phyloP scores from a whole-genome alignment of 2,113 vertebrate genomes.

The Numida meleagris region DNA sequence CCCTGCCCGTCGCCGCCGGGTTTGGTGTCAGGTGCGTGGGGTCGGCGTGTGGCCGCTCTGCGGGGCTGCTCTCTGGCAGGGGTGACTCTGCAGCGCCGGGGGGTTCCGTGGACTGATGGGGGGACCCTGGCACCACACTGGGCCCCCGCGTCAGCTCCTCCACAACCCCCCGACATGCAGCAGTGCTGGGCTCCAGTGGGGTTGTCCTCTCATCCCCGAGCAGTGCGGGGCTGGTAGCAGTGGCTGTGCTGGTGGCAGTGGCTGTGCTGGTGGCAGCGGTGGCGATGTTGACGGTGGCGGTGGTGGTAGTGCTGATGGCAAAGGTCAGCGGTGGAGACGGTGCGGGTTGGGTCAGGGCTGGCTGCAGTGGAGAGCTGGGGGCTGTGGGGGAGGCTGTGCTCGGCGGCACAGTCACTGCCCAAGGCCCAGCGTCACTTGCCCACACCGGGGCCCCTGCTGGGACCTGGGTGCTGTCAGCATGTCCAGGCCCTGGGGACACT shows the following conservation, averaged over 20 bases:
- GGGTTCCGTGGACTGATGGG: neutral
- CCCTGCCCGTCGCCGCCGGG: neutral
- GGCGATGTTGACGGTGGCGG: fast-evolving
- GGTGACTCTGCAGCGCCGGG: neutral
- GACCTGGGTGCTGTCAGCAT: neutral
- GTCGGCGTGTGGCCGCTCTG: fast-evolving
- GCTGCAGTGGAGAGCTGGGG: neutral
- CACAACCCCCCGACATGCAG: neutral
- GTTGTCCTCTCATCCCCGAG: fast-evolving
- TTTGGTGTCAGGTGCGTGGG: fast-evolving
- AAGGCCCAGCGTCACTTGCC: fast-evolving
- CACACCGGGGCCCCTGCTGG: neutral
- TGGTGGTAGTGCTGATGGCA: fast-evolving
- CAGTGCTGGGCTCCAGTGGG: fast-evolving
- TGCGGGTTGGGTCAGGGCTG: fast-evolving
- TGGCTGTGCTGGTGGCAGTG: neutral
- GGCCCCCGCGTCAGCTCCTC: neutral
- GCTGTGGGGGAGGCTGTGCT: fast-evolving
- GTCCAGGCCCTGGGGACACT: neutral
- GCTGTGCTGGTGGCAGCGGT: neutral
- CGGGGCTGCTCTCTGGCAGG: fast-evolving
- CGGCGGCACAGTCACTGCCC: neutral
- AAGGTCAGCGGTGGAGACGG: neutral
- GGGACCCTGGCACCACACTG: fast-evolving
- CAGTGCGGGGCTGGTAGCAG: neutral